Base-by-base conservation (phyloP, 1,140 invertebrate species). In the Drosophila sproati region DNA sequence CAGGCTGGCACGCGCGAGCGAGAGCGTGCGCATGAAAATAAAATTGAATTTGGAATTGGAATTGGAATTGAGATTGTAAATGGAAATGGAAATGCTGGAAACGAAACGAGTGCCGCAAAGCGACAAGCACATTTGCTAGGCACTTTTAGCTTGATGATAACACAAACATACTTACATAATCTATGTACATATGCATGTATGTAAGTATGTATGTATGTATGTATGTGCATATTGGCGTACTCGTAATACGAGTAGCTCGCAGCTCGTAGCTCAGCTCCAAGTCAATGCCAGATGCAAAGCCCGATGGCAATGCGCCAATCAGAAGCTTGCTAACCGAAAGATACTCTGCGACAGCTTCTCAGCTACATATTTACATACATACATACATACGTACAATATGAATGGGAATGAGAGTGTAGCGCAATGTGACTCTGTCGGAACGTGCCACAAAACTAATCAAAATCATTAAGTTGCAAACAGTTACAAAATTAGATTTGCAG, bases 1-100 rank as follows among this genome's bases (percentile, higher is more conserved):
- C 28, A 37, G 20, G 35, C 28, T 37, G 47, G 43, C 35, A 54
- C 12, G 63, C 32, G 61, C 41, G 51, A 62, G 61, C 41, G 82
- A 85, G 82, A 86, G 83, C 74, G 79, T 87, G 83, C 83, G 83
- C 83, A 89, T 73, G 69, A 63, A 86, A 81, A 78, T 86, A 71
- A 86, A 81, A 75, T 81, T 78, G 66, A 75, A 82, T 70, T 72
- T 72, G 67, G 78, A 56, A 20, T 20, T 20, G 20, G 20, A 20
- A 20, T 20, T 59, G 67, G 76, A 76, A 78, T 72, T 70, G 78
- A 56, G 86, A 77, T 74, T 67, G 80, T 47, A 72, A 82, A 66
- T 64, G 63, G 67, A 87, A 87, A 67, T 76, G 48, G 73, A 75
- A 75, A 59, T 75, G 78, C 61, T 77, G 80, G 85, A 71, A 88